Percentiles rank a stretch among this genome's conserved stretches.
Conservation (phyloP, 2,797 vertebrate species). For the Chelon auratus region DNA sequence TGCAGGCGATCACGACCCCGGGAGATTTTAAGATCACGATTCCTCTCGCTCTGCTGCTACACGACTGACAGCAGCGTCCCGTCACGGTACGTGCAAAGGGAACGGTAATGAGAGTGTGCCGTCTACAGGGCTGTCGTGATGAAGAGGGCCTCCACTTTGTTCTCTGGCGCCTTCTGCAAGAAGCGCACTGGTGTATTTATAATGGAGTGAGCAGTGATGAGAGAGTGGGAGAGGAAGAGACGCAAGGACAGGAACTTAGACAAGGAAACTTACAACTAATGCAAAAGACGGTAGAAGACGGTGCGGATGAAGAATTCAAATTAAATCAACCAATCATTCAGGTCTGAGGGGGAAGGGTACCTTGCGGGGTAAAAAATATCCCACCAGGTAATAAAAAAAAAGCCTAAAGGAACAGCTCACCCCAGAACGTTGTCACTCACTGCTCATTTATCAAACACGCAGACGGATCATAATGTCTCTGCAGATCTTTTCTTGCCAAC, state of each 20-base stretch:
- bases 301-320: conserved; percentile 3
- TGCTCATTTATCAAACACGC: neutral
- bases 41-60: neutral
- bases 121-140: conserved; percentile 22
- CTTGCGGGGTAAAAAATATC: neutral
- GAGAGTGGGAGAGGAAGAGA: neutral
- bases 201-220: conserved; percentile 10
- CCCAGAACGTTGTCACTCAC: neutral
- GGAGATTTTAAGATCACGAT: conserved; percentile 32
- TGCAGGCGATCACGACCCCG: conserved; percentile 12
- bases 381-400: conserved; percentile 2
- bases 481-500: neutral
- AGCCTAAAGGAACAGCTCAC: neutral
- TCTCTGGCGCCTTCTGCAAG: conserved; percentile 23
- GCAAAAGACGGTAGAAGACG: neutral
- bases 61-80: conserved; percentile 1
- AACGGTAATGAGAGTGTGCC: conserved; percentile 9
- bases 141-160: conserved; percentile 10
- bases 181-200: conserved; percentile 31
- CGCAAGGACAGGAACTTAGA: neutral
- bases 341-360: neutral
- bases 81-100: conserved; percentile 8
- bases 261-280: neutral
- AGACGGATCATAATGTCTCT: neutral
- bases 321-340: neutral